Conservation (phyloP, 2,797 vertebrate genomes). For the Dipus sagitta region DNA sequence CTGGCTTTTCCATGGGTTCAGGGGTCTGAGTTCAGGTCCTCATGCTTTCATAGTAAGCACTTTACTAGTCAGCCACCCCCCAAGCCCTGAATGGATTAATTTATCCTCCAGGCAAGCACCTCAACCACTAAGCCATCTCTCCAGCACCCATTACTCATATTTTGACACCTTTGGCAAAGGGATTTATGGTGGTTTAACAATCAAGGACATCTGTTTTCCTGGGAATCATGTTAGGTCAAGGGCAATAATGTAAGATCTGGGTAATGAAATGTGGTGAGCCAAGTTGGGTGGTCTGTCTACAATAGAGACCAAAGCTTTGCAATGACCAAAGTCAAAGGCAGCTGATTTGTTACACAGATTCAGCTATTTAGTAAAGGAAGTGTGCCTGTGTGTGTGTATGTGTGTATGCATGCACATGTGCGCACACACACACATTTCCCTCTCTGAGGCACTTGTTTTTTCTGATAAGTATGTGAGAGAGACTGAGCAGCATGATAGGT, state of each 20-base stretch:
- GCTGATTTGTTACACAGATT: not conserved
- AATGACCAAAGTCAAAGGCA: conserved; percentile 24
- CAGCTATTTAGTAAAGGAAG: conserved; percentile 18
- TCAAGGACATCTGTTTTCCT: not conserved
- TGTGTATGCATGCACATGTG: too few species aligned
- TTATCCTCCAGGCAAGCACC: not conserved
- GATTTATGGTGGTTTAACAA: not conserved
- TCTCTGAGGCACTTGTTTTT: not conserved
- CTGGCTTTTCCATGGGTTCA: too few species aligned
- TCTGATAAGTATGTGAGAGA: not conserved
- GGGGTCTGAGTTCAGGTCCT: too few species aligned
- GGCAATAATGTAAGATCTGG: not conserved
- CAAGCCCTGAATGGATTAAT: not conserved
- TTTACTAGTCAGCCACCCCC: too few species aligned
- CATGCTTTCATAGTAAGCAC: too few species aligned
- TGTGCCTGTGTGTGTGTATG: not conserved
- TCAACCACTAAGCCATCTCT: too few species aligned
- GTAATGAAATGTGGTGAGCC: not conserved
- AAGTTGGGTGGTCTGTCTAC: not conserved
- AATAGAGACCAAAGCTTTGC: not conserved
- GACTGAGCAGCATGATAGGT: not conserved
- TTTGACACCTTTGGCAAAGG: conserved; percentile 20
- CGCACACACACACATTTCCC: not conserved
- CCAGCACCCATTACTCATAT: not conserved
- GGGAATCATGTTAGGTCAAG: not conserved